Evolutionary conservation across 2,113 vertebrate species (phyloP).

Genomic region (Rhizomys pruinosus): DNA sequence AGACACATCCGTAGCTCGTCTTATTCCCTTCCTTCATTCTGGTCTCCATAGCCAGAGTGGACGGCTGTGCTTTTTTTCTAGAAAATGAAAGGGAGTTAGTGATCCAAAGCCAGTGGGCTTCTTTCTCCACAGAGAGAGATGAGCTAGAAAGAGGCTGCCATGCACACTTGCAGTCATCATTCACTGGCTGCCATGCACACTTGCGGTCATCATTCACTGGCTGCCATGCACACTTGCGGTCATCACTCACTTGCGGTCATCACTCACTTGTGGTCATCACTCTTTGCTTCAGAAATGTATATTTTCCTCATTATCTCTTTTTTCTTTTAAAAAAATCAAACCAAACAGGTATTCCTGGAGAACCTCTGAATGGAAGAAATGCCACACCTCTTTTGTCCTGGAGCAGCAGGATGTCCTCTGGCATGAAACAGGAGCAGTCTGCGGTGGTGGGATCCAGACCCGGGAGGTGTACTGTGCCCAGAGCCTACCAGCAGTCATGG

Average conservation of each 20-base stretch:
- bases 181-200: conserved; percentile 40
- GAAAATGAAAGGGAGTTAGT: not conserved
- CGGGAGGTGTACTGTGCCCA: conserved; percentile 94
- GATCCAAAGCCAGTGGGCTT: not conserved
- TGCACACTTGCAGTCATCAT: not conserved
- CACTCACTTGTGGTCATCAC: conserved; percentile 29
- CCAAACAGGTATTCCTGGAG: conserved; percentile 93
- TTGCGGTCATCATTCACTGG: too few species aligned
- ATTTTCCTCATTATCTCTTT: conserved; percentile 67
- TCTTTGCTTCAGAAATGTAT: conserved; percentile 45
- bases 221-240: too few species aligned
- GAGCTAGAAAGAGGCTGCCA: conserved; percentile 31
- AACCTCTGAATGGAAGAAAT: conserved; percentile 94
- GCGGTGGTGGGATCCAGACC: conserved; percentile 95
- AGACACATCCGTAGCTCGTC: not conserved
- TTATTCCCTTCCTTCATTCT: not conserved
- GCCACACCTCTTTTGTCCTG: conserved; percentile 91
- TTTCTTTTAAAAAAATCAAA: conserved; percentile 75
- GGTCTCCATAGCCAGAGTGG: not conserved
- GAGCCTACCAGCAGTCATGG: conserved; percentile 77
- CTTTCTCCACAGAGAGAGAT: not conserved
- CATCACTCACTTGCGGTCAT: conserved; percentile 51
- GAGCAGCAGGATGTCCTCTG: conserved; percentile 87
- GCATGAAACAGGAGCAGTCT: conserved; percentile 85
- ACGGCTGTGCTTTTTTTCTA: not conserved